Evolutionary conservation across 2,113 vertebrate genomes (phyloP), one percentile per base, ranked within the genome.

Genomic region (Phaethornis superciliosus): DNA sequence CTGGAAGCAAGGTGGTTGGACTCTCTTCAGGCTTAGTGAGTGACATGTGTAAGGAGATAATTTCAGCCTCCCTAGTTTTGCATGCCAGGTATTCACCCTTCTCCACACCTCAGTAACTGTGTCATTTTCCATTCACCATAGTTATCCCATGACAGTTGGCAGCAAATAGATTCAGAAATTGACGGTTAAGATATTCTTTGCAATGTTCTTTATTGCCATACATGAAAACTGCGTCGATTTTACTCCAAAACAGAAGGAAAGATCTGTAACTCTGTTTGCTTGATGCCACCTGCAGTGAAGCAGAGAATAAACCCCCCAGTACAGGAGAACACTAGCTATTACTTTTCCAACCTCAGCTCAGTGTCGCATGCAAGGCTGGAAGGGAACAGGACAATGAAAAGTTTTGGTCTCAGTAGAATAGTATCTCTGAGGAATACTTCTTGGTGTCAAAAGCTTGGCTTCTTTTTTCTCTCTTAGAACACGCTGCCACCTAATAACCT

Each of bases 141-240:
- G 3, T 68, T 89, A 67, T 76, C 75, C 81, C 59, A 67, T 81
- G 93, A 94, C 91, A 54, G 33, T 62, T 94, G 92, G 77, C 71
- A 74, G 89, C 90, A 95, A 95, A 95, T 74, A 94, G 55, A 92
- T 86, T 92, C 81, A 85, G 78, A 95, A 97, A 96, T 79, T 94
- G 81, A 93, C 89, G 81, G 83, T 91, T 74, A 69, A 35, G 69
- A 69, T 89, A 55, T 54, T 95, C 62, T 83, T 94, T 95, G 24
- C 37, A 69, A 90, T n/a, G 14, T 76, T 52, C 55, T 94, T 95
- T 78, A 95, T 68, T 85, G 77, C 86, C 74, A 64, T 60, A 28
- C 22, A 60, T 30, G 55, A 74, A 92, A 81, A 72, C 75, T 56
- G 27, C 71, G 52, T 78, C 81, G 59, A 92, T 91, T 77, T 60